phyloP scores from a whole-genome alignment of 1,140 invertebrate species.

The Tetragonula clypearis region DNA sequence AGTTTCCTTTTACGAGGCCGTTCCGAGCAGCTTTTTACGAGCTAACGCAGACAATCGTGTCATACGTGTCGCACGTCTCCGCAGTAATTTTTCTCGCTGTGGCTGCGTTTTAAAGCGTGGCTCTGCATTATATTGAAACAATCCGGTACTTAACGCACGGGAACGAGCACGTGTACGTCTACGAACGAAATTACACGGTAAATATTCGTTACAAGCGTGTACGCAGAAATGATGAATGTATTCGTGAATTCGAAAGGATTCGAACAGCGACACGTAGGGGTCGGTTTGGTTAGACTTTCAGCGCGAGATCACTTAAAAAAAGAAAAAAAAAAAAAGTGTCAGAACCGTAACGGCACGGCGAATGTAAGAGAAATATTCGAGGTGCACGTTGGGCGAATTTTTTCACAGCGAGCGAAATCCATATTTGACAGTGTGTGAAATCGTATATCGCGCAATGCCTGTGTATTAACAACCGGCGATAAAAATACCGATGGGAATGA shows the following conservation, averaged over 20 bases:
- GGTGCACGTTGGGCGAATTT: background rate
- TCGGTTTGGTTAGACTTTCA: background rate
- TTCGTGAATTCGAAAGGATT: background rate
- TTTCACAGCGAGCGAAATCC: background rate
- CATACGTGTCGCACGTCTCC: slow-evolving; percentile 21
- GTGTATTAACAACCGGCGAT: background rate
- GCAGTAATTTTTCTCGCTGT: background rate
- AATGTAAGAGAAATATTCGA: background rate
- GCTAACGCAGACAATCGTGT: slow-evolving; percentile 36
- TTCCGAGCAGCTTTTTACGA: slow-evolving; percentile 35
- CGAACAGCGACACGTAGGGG: background rate
- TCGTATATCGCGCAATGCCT: background rate
- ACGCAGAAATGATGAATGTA: background rate
- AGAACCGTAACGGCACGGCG: background rate
- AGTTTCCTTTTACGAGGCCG: slow-evolving; percentile 27
- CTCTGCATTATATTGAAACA: background rate
- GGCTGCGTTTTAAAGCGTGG: background rate
- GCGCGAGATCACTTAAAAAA: too few species aligned
- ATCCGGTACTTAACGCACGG: too few species aligned
- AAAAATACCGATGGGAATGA: background rate
- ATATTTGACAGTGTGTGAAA: background rate
- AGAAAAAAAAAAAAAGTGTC: too few species aligned
- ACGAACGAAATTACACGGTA: slow-evolving; percentile 6
- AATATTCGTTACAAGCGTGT: background rate
- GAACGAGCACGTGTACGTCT: too few species aligned